Evolutionary conservation across 2,888 invertebrate species (phyloP), one percentile per base, ranked within the genome.

Genomic region (Ophion ventricosus): DNA sequence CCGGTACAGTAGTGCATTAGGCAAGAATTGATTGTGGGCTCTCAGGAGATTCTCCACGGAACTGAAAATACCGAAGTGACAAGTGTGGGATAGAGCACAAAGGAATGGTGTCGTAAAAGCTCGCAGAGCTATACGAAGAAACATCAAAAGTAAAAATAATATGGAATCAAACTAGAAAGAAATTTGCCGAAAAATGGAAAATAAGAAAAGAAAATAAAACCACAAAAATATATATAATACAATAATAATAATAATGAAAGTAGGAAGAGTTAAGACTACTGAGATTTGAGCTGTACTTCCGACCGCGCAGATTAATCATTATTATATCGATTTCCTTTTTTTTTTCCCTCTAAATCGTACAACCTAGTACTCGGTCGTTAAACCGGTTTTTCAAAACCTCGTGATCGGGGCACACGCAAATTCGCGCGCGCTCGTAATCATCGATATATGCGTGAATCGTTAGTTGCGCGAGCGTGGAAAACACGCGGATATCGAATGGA

Each of bases 301-400:
- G 74, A 57, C 64, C 43, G 76, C 35, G 49, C 49, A 43, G 80
- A 80, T 80, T 66, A 35, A 80, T 80, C 70, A 67, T 75, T 70
- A 43, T 4, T 56, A 29, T 63, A 75, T 43, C 20, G 11, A 49
- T 67, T 67, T 67, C 20, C n/a, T 67, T 29, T n/a, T 69, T 57
- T 73, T 72, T 54, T 49, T 64, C 35, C 59, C 49, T 29, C 49
- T 72, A 64, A 72, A 72, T 72, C 72, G 35, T 23, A 64, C 43
- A 64, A 72, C 8, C 72, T 35, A 64, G 72, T 56, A 54, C 64
- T 70, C 72, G 63, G 81, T 57, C 56, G 76, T 73, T 70, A 75
- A 75, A 83, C 83, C 75, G 75, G 83, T 83, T 83, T 75, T 49
- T 66, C 66, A 70, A 73, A 76, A 72, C 80, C 83, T 83, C 83